phyloP scores from a whole-genome alignment of 2,113 vertebrate genomes.

The Saccopteryx leptura region DNA sequence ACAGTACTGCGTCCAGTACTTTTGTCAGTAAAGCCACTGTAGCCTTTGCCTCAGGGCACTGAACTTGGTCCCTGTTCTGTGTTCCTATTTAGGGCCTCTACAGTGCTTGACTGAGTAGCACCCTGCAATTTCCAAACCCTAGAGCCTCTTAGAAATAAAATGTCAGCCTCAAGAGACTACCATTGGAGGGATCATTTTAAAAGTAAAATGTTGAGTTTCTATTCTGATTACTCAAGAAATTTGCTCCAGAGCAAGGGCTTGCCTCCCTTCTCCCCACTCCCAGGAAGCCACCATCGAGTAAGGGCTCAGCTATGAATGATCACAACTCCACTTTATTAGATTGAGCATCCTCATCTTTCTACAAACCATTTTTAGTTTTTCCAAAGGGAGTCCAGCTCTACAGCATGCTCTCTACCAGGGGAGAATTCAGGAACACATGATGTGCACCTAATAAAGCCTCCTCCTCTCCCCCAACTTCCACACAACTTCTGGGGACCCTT shows the following conservation, averaged over 20 bases:
- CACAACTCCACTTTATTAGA: neutral
- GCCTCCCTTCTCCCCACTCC: neutral
- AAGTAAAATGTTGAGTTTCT: constrained; percentile 26
- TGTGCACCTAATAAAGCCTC: rapidly evolving
- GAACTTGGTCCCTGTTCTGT: too few relatives aligned
- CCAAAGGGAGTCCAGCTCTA: neutral
- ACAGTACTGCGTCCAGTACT: too few relatives aligned
- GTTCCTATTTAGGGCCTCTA: too few relatives aligned
- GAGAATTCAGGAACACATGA: neutral
- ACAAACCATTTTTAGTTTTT: neutral
- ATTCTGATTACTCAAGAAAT: neutral
- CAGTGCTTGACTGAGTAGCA: neutral
- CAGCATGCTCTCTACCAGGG: neutral
- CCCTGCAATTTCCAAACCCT: neutral
- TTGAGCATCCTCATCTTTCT: neutral
- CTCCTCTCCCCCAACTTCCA: rapidly evolving
- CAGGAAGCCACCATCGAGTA: neutral
- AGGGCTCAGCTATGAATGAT: neutral
- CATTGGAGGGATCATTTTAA: neutral
- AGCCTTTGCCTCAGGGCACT: too few relatives aligned
- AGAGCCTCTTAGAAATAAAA: constrained; percentile 6
- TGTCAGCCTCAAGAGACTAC: neutral
- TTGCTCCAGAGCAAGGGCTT: neutral
- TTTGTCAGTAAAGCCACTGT: too few relatives aligned
- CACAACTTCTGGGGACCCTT: neutral